Percentiles rank a stretch among this genome's conserved stretches.
Evolutionary conservation across 1,140 invertebrate genomes (phyloP).

Genomic region (Parasteatoda tepidariorum): DNA sequence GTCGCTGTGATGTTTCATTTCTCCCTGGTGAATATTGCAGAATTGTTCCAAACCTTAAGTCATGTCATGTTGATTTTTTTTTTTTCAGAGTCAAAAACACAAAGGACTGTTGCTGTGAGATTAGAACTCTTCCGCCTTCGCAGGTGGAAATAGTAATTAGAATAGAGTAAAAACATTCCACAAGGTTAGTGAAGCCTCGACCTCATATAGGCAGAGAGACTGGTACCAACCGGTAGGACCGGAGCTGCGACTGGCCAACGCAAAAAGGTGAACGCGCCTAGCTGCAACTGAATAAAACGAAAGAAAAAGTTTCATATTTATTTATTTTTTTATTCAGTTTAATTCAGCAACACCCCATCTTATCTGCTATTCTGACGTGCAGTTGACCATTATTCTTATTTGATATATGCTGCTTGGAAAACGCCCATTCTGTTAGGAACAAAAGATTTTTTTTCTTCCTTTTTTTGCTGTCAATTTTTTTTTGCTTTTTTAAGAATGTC

Average conservation of each 20-base stretch:
- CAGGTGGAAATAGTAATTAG: neutral
- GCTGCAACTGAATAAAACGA: neutral
- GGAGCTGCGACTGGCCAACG: slow-evolving; percentile 39
- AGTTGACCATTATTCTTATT: slow-evolving; percentile 4
- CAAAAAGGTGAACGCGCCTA: slow-evolving; percentile 25
- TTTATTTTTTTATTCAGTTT: slow-evolving; percentile 1
- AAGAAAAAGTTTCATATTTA: neutral
- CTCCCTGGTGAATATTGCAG: neutral
- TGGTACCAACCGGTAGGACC: slow-evolving; percentile 44
- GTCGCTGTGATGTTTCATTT: neutral
- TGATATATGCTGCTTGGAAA: neutral
- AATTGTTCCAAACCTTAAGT: neutral
- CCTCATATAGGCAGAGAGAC: neutral
- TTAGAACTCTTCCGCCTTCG: neutral
- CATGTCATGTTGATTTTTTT: neutral
- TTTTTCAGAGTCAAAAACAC: neutral
- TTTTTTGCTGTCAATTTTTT: no score
- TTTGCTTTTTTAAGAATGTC: no score
- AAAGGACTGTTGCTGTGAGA: neutral
- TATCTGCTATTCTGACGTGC: neutral
- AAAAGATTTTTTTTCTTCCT: neutral
- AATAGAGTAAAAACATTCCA: neutral
- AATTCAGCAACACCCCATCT: slow-evolving; percentile 10
- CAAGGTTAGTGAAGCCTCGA: slow-evolving; percentile 39
- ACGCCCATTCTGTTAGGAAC: neutral